These are phyloP conservation scores for Carollia perspicillata DNA, from an alignment of 2,113 vertebrate species.

Conservation along the genomic window DNA sequence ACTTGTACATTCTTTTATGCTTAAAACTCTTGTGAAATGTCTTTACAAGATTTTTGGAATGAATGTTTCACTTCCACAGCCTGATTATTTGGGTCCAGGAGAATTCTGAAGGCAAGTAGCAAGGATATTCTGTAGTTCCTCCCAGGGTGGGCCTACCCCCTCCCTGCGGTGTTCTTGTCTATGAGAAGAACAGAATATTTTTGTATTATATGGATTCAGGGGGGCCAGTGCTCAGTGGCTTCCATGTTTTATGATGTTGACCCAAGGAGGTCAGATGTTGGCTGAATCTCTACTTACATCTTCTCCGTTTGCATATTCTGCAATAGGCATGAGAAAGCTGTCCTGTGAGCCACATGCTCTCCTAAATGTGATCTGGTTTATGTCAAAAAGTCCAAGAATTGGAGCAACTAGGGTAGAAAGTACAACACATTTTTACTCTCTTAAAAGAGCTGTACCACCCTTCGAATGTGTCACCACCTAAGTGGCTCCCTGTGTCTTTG, in stretches of 20 bases:
- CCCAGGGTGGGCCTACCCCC: background rate
- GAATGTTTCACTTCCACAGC: background rate
- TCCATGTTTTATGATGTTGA: background rate
- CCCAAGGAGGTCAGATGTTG: background rate
- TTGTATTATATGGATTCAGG: background rate
- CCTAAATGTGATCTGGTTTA: constrained; percentile 11
- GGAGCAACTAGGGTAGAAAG: constrained; percentile 17
- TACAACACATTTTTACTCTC: background rate
- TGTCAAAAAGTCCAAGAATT: constrained; percentile 18
- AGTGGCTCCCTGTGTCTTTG: background rate
- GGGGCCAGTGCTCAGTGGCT: background rate
- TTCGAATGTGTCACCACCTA: background rate
- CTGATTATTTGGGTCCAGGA: background rate
- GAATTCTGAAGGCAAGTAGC: background rate
- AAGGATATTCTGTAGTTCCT: background rate
- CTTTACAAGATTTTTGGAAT: constrained; percentile 25
- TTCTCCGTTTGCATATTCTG: constrained; percentile 12
- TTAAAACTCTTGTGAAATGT: background rate
- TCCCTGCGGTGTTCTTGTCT: background rate
- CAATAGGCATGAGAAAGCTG: background rate
- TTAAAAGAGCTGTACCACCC: background rate
- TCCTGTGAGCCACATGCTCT: background rate
- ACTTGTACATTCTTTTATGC: background rate
- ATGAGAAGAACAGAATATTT: background rate
- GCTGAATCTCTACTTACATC: background rate